phyloP scores from a whole-genome alignment of 1,140 invertebrate species.

The Drosophila punjabiensis region DNA sequence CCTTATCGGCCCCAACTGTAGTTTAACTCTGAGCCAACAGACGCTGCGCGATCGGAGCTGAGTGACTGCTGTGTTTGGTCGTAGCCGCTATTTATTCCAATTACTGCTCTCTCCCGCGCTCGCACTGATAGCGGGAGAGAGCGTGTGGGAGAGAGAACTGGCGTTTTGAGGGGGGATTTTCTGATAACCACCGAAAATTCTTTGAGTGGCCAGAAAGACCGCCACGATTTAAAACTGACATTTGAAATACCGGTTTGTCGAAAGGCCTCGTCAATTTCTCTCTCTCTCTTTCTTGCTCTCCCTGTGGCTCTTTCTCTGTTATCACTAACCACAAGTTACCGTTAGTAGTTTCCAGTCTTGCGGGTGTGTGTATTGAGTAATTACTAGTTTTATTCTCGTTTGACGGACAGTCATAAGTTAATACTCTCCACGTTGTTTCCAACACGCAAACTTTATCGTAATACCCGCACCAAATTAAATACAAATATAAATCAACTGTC shows the following conservation, averaged over 20 bases:
- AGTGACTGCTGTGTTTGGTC: conserved; percentile 48
- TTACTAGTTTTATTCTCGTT: conserved; percentile 24
- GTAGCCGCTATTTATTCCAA: conserved; percentile 61
- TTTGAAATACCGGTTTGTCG: conserved; percentile 25
- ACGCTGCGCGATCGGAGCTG: conserved; percentile 15
- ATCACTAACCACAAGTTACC: conserved; percentile 34
- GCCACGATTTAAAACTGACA: conserved; percentile 22
- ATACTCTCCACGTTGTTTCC: conserved; percentile 41
- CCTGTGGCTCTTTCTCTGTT: not conserved
- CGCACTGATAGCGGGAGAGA: conserved; percentile 40
- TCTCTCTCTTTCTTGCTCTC: not conserved
- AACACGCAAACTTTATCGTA: conserved; percentile 75
- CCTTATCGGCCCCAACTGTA: conserved; percentile 33
- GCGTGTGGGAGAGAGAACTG: not conserved
- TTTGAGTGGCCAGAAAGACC: conserved; percentile 19
- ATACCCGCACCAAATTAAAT: conserved; percentile 47
- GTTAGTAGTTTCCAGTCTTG: conserved; percentile 8
- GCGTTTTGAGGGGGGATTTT: conserved; percentile 56
- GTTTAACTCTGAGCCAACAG: conserved; percentile 31
- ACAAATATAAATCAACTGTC: conserved; percentile 28
- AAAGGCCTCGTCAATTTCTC: conserved; percentile 10
- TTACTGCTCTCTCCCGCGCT: conserved; percentile 23
- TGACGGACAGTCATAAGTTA: conserved; percentile 50
- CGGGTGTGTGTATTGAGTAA: not conserved
- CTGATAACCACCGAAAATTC: conserved; percentile 36